Evolutionary conservation across 2,888 invertebrate species (phyloP).

Genomic region (Anthrax anthrax): DNA sequence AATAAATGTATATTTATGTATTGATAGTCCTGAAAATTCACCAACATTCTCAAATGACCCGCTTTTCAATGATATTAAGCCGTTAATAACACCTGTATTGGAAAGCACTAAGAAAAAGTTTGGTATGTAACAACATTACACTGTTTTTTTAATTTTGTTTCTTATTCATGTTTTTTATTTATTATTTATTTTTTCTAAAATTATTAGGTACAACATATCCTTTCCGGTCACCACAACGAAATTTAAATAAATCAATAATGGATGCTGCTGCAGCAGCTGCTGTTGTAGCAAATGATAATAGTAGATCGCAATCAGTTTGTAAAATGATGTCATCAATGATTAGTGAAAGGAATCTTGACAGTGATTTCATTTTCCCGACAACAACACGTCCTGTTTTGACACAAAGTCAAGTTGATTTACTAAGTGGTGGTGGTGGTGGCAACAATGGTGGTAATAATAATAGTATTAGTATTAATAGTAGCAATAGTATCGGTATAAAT

Average conservation of each 20-base stretch:
- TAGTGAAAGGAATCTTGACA: neutral
- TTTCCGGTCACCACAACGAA: conserved; percentile 31
- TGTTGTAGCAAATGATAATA: neutral
- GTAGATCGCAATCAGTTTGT: neutral
- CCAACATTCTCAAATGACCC: conserved; percentile 40
- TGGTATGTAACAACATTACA: conserved; percentile 5
- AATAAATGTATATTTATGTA: conserved; percentile 91
- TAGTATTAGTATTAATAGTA: conserved; percentile 1
- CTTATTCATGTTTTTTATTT: neutral
- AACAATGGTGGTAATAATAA: neutral
- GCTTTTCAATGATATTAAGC: conserved; percentile 47
- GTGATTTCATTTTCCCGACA: conserved; percentile 19
- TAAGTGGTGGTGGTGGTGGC: neutral
- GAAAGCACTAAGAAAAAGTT: conserved; percentile 37
- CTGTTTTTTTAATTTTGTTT: too few species aligned
- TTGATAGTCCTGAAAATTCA: conserved; percentile 47
- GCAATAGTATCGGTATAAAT: neutral
- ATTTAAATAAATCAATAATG: conserved; percentile 34
- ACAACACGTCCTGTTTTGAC: conserved; percentile 24
- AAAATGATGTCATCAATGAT: neutral
- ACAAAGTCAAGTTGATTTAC: conserved; percentile 13
- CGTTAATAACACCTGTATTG: conserved; percentile 39
- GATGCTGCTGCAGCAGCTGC: conserved; percentile 20
- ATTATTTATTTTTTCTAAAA: conserved; percentile 2
- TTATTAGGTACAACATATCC: conserved; percentile 20